Base-by-base conservation (phyloP, 2,888 invertebrate species). In the Hipparchia semele region DNA sequence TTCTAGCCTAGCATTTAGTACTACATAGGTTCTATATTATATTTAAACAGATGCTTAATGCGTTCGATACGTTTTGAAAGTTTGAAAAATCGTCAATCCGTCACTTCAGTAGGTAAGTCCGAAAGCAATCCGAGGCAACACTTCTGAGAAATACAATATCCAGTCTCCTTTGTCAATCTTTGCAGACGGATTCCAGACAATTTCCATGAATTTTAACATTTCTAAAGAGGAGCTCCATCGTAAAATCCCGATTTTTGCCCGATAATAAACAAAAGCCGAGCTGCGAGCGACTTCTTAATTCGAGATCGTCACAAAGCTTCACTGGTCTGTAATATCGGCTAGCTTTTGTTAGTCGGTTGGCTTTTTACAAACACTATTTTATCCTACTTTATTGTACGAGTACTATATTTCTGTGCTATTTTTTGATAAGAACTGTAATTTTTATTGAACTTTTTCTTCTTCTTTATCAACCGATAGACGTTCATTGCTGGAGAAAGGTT, bases 261-360 rank as follows among this genome's bases (percentile, higher is more conserved):
- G 58, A 68, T 59, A 59, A 68, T 59, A 68, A 68, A 59, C 68
- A 68, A 68, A 68, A 60, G 68, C 13, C 49, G 8, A 33, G 68
- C 68, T 59, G 68, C 68, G 49, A 68, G 59, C 59, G 68, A 68
- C 68, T 68, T 60, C 59, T 59, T 68, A 68, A 68, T 68, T 68
- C 68, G 68, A 59, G 60, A 60, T 51, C 59, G 68, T 68, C 68
- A 60, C 68, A 68, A 68, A 68, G 68, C 59, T 68, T 59, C 68
- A 68, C 49, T 68, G 59, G 58, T 13, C 49, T 59, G 68, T 68
- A 68, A 68, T 68, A 59, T 68, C 68, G 59, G 68, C 58, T 49
- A 23, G 68, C 49, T 59, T 68, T 68, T 68, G 68, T 59, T 59
- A n/a, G 64, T 23, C 51, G 49, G 59, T 51, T 68, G 59, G 60